phyloP scores from a whole-genome alignment of 2,888 invertebrate genomes.

The Orchesellides sinensis region DNA sequence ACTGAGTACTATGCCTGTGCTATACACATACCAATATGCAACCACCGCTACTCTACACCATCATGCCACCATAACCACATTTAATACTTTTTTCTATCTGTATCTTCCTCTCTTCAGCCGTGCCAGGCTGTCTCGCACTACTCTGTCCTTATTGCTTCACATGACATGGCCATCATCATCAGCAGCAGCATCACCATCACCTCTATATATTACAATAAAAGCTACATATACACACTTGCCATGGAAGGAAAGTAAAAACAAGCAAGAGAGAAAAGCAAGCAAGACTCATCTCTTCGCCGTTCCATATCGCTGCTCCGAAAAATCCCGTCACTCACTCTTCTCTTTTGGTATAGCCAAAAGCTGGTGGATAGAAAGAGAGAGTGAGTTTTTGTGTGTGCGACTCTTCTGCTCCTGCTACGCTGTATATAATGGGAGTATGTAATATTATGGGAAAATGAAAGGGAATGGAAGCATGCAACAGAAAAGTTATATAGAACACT shows the following conservation, averaged over 20 bases:
- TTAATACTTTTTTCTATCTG: background rate
- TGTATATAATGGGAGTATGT: background rate
- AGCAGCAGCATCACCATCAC: background rate
- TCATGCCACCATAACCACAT: background rate
- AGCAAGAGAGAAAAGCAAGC: slow-evolving; percentile 19
- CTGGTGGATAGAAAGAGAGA: no score
- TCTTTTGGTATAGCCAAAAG: no score
- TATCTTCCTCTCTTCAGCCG: slow-evolving; percentile 9
- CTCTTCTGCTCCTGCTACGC: background rate
- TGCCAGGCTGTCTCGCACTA: no score
- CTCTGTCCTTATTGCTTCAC: slow-evolving; percentile 7
- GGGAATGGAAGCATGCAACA: slow-evolving; percentile 48
- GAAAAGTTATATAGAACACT: slow-evolving; percentile 46
- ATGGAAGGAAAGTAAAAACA: slow-evolving; percentile 27
- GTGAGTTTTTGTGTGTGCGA: no score
- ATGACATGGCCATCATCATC: background rate
- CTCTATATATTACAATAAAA: no score
- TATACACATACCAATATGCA: background rate
- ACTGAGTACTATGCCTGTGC: no score
- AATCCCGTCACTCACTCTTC: slow-evolving; percentile 56
- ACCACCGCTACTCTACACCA: no score
- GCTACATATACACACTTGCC: background rate
- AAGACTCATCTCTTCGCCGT: slow-evolving; percentile 60
- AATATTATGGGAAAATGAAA: background rate
- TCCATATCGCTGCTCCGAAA: slow-evolving; percentile 66